Conservation (phyloP, 2,888 invertebrate genomes). For the Macaria notata region DNA sequence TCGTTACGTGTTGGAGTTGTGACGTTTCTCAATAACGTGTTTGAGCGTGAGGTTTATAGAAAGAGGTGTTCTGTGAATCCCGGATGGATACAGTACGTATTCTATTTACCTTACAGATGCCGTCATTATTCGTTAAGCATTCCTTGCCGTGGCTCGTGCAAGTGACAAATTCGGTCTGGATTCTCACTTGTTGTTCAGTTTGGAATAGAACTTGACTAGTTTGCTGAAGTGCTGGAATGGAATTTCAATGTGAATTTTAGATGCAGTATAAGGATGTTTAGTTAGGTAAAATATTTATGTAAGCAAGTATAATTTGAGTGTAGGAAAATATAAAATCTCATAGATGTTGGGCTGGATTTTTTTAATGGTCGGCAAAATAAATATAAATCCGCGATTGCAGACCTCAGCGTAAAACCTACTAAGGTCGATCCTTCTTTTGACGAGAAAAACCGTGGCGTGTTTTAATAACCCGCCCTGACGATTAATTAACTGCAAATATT, state of each 20-base stretch:
- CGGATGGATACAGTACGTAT: constrained; percentile 72
- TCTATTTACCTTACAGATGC: constrained; percentile 75
- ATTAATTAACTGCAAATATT: constrained; percentile 25
- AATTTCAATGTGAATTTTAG: no score
- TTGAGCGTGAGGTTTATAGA: constrained; percentile 64
- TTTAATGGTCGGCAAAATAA: no score
- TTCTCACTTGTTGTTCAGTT: constrained; percentile 6
- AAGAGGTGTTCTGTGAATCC: constrained; percentile 72
- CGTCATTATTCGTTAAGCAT: constrained; percentile 69
- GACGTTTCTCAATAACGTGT: constrained; percentile 33
- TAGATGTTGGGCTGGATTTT: no score
- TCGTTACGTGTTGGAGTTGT: constrained; percentile 24
- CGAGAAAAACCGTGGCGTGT: constrained; percentile 2
- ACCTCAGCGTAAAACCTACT: background rate
- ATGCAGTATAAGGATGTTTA: no score
- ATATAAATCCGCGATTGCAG: background rate
- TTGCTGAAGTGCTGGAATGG: no score
- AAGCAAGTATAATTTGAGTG: no score
- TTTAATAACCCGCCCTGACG: constrained; percentile 12
- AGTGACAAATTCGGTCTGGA: constrained; percentile 45
- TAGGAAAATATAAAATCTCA: no score
- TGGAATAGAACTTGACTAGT: constrained; percentile 1
- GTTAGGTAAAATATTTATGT: no score
- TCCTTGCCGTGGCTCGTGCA: constrained; percentile 31
- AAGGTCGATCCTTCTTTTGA: background rate